Percentiles rank a stretch among this genome's conserved stretches.
phyloP scores from a whole-genome alignment of 2,888 invertebrate genomes.

The Pocota personata region DNA sequence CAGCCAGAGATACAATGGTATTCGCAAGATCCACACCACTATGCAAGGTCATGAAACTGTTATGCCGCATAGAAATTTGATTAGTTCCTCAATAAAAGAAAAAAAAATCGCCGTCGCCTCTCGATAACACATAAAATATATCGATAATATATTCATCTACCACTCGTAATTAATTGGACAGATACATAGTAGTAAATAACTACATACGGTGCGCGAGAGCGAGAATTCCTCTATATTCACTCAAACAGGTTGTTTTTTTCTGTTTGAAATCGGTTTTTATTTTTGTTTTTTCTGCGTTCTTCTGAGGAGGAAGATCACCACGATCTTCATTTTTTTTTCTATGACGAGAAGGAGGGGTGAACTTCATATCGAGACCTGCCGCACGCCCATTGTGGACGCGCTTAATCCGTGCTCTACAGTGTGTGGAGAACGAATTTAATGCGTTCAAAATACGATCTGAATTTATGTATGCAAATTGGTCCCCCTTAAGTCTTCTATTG shows the following conservation, averaged over 20 bases:
- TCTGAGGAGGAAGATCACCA: conserved; percentile 11
- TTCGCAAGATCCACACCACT: conserved; percentile 36
- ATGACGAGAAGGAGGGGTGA: not conserved
- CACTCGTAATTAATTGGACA: conserved; percentile 69
- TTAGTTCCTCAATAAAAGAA: conserved; percentile 61
- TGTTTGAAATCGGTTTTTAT: not conserved
- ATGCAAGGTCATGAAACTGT: conserved; percentile 68
- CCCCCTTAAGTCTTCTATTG: conserved; percentile 42
- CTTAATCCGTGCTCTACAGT: conserved; percentile 47
- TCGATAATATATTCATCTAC: conserved; percentile 67
- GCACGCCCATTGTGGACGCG: conserved; percentile 20
- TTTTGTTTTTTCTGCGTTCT: not conserved
- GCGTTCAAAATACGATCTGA: conserved; percentile 32
- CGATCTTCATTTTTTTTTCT: conserved; percentile 40
- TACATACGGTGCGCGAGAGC: conserved; percentile 24
- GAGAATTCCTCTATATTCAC: conserved; percentile 32
- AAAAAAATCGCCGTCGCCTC: conserved; percentile 14
- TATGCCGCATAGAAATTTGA: conserved; percentile 59
- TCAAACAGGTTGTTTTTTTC: conserved; percentile 60
- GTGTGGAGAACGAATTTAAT: conserved; percentile 24
- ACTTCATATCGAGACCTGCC: not conserved
- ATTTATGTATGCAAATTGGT: conserved; percentile 61
- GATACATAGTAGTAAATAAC: conserved; percentile 60
- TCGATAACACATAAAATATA: conserved; percentile 39
- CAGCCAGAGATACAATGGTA: conserved; percentile 1